Percentiles rank a stretch among this genome's conserved stretches.
phyloP scores from a whole-genome alignment of 1,140 invertebrate genomes.

The Battus philenor region DNA sequence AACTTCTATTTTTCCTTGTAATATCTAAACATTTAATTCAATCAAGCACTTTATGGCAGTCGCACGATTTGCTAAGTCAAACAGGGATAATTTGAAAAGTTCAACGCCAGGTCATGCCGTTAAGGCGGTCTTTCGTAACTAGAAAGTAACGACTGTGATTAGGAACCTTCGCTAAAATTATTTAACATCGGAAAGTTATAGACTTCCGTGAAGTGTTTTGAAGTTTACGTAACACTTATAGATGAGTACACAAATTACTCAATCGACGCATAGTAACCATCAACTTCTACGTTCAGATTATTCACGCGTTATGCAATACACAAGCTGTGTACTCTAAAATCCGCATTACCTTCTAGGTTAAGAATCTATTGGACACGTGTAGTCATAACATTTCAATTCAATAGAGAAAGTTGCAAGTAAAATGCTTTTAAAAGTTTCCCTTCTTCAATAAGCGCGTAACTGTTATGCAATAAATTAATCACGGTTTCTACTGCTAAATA shows the following conservation, averaged over 20 bases:
- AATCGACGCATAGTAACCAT: no score
- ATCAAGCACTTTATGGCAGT: conserved; percentile 5
- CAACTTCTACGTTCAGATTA: no score
- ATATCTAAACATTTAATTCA: conserved; percentile 8
- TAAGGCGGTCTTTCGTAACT: conserved; percentile 58
- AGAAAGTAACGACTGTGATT: no score
- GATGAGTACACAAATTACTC: no score
- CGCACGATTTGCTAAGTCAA: conserved; percentile 20
- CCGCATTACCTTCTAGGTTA: neutral
- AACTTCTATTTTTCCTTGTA: no score
- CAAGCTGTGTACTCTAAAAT: conserved; percentile 1
- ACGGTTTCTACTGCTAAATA: no score
- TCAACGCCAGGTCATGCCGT: conserved; percentile 42
- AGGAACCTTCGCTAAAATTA: no score
- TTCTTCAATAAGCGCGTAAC: conserved; percentile 1
- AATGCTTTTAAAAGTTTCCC: conserved; percentile 16
- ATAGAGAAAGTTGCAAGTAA: conserved; percentile 14
- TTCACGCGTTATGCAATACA: neutral
- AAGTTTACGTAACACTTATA: no score
- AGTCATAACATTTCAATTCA: conserved; percentile 13
- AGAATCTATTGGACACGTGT: conserved; percentile 8
- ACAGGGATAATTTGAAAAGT: conserved; percentile 33
- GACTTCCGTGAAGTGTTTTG: no score
- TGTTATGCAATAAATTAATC: conserved; percentile 12
- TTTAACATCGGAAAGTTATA: no score